Evolutionary conservation across 2,113 vertebrate species (phyloP), one percentile per base, ranked within the genome.

Genomic region (Syrmaticus mikado): DNA sequence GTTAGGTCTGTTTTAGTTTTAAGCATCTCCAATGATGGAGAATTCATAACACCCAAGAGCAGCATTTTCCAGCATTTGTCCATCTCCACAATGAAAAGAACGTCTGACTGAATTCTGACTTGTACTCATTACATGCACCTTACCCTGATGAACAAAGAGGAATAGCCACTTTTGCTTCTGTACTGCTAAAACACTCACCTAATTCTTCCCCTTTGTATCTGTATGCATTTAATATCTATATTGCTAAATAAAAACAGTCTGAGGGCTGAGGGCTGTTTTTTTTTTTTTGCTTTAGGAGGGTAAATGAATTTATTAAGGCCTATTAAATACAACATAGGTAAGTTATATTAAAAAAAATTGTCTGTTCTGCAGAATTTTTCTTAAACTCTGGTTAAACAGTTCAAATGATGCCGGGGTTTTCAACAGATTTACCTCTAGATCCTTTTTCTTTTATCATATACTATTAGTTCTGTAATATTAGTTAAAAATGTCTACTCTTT

Each of bases 401-500:
- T 68, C 43, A 78, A 41, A 74, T 24, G 36, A 15, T 80, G 61
- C 53, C 76, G 83, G 72, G 20, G 34, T 72, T 43, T 50, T 77
- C 60, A 46, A 32, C 2, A 81, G 38, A 70, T 71, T 52, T 77
- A 77, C 5, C 12, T 43, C 68, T 61, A 58, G 45, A 71, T 74
- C n/a, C 55, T 91, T 58, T 82, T 91, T 93, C 93, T 91, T 80
- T 80, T 70, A 48, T 53, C 41, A 77, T 48, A 22, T 16, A 58
- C 50, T 87, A 80, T 64, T 58, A 67, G 40, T 45, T 80, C 40
- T 85, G 45, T 55, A 55, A 77, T 38, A 65, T 74, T 68, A 79
- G 27, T 84, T 95, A 27, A 66, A 87, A 73, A 71, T 24, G 34
- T 75, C 90, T 80, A 62, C 34, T 45, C 34, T 66, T 94, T 93